Evolutionary conservation across 2,797 vertebrate genomes (phyloP), one percentile per base, ranked within the genome.

Genomic region (Falco rusticolus): DNA sequence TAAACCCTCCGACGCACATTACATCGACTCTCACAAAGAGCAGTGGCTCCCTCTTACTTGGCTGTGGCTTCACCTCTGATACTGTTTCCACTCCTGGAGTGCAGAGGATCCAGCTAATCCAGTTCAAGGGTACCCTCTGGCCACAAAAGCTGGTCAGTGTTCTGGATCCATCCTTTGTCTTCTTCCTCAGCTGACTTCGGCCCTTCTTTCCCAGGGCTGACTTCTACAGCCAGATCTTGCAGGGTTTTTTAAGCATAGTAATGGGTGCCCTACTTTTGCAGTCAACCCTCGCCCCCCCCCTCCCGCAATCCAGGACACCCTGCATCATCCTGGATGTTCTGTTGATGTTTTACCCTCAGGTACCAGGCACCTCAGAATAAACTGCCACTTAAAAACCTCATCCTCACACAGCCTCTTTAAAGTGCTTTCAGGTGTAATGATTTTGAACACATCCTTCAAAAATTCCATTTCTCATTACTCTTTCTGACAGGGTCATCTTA

Each of bases 301-400:
- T 6, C 5, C 15, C 24, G 6, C 0, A 3, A 13, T 16, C 16
- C 59, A 66, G 33, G n/a, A 82, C 3, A 1, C 24, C 59, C 51
- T 43, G 11, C 16, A 95, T 63, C 75, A 57, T 59, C 29, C 56
- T 70, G 33, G 12, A 76, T 41, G 24, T 53, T 76, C 16, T 75
- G 43, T 7, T 53, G 34, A 45, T 11, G 7, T 37, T 95, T 43
- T 10, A 68, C 16, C 47, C 26, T 21, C 25, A 70, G 33, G 28
- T 63, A 54, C 9, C 29, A 54, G n/a, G 48, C 19, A 79, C 3
- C 13, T 63, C 1, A 1, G 51, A 31, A 74, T 37, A 83, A 87
- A 71, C 10, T 28, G 17, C 15, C 47, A 47, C 26, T 74, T 64
- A 65, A 77, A 72, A 65, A 31, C 19, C 16, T 72, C 81, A 71